These are phyloP conservation scores for Pelobates fuscus DNA, from an alignment of 2,113 vertebrate species.

Conservation along the genomic window DNA sequence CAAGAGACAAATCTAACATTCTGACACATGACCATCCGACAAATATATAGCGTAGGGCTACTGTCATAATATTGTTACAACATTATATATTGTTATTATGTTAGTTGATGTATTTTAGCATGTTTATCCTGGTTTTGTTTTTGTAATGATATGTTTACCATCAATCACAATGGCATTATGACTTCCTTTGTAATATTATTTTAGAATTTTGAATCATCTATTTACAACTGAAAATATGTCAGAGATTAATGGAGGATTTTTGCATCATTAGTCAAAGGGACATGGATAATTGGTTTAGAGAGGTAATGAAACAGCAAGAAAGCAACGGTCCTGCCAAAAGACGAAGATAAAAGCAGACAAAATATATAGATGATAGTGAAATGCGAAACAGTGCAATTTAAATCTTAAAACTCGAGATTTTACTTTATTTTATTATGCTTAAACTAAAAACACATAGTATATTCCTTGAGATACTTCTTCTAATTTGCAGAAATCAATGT, in stretches of 20 bases:
- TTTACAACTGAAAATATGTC: constrained; percentile 48
- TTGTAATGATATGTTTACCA: constrained; percentile 44
- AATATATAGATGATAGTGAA: not conserved
- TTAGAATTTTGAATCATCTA: constrained; percentile 41
- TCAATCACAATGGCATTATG: constrained; percentile 43
- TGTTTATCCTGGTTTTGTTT: constrained; percentile 25
- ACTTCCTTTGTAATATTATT: constrained; percentile 50
- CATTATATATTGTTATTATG: constrained; percentile 23
- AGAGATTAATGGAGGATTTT: constrained; percentile 45
- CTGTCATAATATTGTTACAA: constrained; percentile 8
- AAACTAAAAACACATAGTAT: too few relatives aligned
- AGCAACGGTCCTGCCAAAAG: constrained; percentile 15
- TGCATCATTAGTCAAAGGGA: constrained; percentile 45
- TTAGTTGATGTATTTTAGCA: constrained; percentile 29
- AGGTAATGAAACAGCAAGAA: constrained; percentile 36
- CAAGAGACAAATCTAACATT: not conserved
- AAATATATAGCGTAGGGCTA: not conserved
- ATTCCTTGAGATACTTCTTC: too few relatives aligned
- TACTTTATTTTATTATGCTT: too few relatives aligned
- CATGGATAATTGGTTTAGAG: constrained; percentile 51
- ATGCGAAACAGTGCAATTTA: too few relatives aligned
- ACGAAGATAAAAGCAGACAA: not conserved
- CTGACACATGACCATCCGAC: not conserved
- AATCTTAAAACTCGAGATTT: too few relatives aligned
- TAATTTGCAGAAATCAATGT: too few relatives aligned